Evolutionary conservation across 2,113 vertebrate genomes (phyloP).

Genomic region (Vireo altiloquus): DNA sequence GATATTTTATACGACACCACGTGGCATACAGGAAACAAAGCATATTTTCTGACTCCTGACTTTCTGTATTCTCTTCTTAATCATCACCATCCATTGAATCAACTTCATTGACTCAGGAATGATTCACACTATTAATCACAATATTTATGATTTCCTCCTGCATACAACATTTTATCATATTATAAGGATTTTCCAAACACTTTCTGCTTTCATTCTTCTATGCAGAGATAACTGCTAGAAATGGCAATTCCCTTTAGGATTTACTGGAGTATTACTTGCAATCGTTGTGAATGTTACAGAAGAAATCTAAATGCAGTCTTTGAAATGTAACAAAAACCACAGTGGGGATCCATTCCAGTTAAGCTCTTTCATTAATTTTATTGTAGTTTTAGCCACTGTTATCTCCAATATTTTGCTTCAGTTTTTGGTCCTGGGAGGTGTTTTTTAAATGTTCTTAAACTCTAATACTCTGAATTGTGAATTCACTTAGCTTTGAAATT

Average conservation of each 20-base stretch:
- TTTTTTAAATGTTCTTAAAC: background rate
- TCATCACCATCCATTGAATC: background rate
- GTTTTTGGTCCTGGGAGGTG: background rate
- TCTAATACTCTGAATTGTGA: background rate
- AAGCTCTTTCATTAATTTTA: background rate
- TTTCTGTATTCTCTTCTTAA: background rate
- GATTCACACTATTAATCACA: background rate
- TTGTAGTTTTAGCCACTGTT: background rate
- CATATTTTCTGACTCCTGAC: background rate
- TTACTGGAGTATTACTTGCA: background rate
- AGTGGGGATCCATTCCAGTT: background rate
- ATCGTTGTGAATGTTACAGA: background rate
- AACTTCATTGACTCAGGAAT: background rate
- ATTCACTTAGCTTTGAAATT: background rate
- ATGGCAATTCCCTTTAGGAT: background rate
- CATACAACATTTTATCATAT: background rate
- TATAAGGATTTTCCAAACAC: background rate
- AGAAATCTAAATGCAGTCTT: constrained; percentile 12
- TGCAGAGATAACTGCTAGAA: background rate
- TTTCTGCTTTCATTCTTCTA: background rate
- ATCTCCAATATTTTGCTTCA: background rate
- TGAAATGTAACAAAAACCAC: background rate
- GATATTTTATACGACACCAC: background rate
- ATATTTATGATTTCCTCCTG: background rate
- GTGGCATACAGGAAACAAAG: background rate